phyloP scores from a whole-genome alignment of 2,113 vertebrate genomes.

The Strix aluco region DNA sequence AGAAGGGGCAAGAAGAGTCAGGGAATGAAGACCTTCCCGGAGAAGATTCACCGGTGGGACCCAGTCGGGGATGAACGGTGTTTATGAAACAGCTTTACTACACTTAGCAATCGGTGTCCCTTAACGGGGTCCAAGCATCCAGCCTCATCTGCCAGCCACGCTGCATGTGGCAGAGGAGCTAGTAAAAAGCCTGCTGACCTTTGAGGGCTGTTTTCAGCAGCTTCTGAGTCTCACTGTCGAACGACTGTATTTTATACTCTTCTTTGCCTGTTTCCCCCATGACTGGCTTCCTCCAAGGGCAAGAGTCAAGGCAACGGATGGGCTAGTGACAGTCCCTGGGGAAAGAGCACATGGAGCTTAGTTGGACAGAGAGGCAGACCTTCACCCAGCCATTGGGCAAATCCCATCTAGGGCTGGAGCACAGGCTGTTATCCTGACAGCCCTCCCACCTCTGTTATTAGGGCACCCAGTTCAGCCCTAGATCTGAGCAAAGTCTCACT shows the following conservation, averaged over 20 bases:
- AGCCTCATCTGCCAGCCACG: neutral
- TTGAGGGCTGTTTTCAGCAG: conserved; percentile 95
- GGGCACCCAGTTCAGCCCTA: neutral
- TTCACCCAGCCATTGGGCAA: neutral
- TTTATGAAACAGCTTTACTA: neutral
- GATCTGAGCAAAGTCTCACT: neutral
- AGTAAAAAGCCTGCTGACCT: conserved; percentile 70
- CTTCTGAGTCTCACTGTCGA: conserved; percentile 89
- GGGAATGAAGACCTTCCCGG: neutral
- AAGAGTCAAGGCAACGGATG: neutral
- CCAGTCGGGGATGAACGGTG: fast-evolving
- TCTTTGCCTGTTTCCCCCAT: conserved; percentile 88
- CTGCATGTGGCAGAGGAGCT: neutral
- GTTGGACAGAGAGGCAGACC: neutral
- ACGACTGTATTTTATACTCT: conserved; percentile 93
- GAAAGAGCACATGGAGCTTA: neutral
- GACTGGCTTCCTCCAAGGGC: neutral
- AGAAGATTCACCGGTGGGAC: neutral
- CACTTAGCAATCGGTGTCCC: neutral
- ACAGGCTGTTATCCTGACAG: neutral
- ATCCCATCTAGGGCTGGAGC: neutral
- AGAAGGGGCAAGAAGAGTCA: neutral
- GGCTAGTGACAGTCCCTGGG: conserved; percentile 17
- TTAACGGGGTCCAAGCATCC: neutral
- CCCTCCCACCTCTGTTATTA: neutral